phyloP scores from a whole-genome alignment of 2,113 vertebrate genomes.

The Rhabdornis inornatus region DNA sequence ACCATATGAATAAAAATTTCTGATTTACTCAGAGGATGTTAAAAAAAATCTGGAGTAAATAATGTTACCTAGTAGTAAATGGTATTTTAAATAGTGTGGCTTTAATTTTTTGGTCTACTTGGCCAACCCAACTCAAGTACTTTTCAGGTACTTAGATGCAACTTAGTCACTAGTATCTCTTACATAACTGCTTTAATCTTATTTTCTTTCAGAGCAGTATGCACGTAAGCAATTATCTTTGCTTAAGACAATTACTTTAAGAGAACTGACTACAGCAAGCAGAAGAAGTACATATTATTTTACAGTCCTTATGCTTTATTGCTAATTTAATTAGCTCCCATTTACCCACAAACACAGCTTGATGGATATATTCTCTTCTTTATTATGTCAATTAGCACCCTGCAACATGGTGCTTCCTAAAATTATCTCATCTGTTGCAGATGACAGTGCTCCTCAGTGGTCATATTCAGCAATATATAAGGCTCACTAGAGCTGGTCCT shows the following conservation, averaged over 20 bases:
- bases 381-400: not conserved
- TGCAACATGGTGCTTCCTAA: not conserved
- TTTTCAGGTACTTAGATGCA: not conserved
- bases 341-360: slow-evolving; percentile 34
- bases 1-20: not conserved
- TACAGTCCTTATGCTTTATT: slow-evolving; percentile 8
- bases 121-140: not conserved
- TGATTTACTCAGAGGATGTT: not conserved
- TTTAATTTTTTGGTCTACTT: not conserved
- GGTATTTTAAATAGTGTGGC: not conserved
- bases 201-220: not conserved
- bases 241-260: not conserved
- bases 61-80: not conserved
- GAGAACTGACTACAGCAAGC: not conserved
- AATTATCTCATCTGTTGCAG: slow-evolving; percentile 2
- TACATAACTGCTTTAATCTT: not conserved
- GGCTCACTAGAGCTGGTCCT: not conserved
- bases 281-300: not conserved
- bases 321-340: slow-evolving; percentile 1
- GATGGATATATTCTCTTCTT: slow-evolving; percentile 11
- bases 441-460: not conserved
- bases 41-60: not conserved
- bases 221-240: not conserved
- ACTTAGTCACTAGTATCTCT: not conserved
- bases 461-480: not conserved